These are phyloP conservation scores for Drosophila kohkoa DNA, from an alignment of 1,140 invertebrate genomes.

Conservation along the genomic window DNA sequence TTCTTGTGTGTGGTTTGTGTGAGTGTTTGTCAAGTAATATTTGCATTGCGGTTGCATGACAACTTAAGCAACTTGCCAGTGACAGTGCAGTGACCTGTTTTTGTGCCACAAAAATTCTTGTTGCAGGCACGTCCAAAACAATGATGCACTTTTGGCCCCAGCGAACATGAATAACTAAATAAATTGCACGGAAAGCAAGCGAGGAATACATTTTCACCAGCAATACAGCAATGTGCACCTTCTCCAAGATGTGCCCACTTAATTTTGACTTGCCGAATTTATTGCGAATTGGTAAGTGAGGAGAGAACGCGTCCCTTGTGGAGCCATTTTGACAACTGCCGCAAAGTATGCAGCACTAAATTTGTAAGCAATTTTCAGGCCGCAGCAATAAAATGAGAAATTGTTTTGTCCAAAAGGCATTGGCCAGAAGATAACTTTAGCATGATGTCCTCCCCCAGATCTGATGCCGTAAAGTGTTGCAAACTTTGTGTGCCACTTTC, in stretches of 20 bases:
- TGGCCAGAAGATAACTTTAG: constrained; percentile 68
- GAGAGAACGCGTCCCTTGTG: background rate
- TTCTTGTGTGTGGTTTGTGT: constrained; percentile 10
- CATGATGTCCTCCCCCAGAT: background rate
- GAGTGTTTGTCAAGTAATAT: constrained; percentile 44
- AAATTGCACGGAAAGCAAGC: constrained; percentile 17
- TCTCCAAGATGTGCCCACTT: background rate
- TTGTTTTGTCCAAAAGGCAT: constrained; percentile 77
- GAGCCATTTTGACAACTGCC: constrained; percentile 33
- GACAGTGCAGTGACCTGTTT: constrained; percentile 71
- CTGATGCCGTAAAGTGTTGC: constrained; percentile 61
- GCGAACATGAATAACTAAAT: constrained; percentile 42
- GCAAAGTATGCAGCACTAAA: constrained; percentile 66
- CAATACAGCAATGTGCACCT: background rate
- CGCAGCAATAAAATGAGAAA: constrained; percentile 76
- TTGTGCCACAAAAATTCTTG: constrained; percentile 46
- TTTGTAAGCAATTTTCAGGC: constrained; percentile 77
- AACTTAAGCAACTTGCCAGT: constrained; percentile 63
- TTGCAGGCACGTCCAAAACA: constrained; percentile 15
- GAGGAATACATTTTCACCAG: no score
- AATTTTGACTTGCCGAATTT: background rate
- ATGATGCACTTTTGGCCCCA: background rate
- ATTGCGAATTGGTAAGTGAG: background rate
- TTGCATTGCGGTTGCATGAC: constrained; percentile 54
- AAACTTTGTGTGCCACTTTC: constrained; percentile 81